Conservation (phyloP, 2,113 vertebrate species). For the Ancistrus triradiatus region DNA sequence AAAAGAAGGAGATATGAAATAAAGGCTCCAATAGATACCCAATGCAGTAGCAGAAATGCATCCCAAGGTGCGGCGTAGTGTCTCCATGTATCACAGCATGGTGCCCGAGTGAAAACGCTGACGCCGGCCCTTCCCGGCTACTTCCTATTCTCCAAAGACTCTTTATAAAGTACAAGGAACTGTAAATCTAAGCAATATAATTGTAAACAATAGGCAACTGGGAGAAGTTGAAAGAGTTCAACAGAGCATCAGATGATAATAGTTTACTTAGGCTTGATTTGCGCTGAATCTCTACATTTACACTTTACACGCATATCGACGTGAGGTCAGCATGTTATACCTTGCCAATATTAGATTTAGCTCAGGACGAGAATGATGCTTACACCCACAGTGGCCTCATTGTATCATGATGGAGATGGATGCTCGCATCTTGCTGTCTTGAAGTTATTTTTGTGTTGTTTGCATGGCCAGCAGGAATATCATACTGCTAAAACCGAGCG, state of each 20-base stretch:
- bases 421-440: constrained; percentile 24
- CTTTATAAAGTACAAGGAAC: constrained; percentile 69
- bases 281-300: constrained; percentile 65
- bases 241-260: constrained; percentile 62
- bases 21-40: constrained; percentile 51
- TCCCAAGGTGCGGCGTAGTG: constrained; percentile 35
- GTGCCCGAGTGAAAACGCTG: constrained; percentile 65
- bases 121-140: constrained; percentile 59
- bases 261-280: constrained; percentile 64
- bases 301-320: constrained; percentile 42
- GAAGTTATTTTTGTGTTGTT: constrained; percentile 32
- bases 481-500: neutral
- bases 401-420: constrained; percentile 22
- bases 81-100: constrained; percentile 60
- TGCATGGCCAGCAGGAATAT: constrained; percentile 23
- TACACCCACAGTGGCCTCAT: constrained; percentile 10
- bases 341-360: constrained; percentile 30
- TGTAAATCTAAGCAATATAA: constrained; percentile 67
- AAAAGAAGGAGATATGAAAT: constrained; percentile 61
- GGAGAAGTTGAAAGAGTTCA: constrained; percentile 69
- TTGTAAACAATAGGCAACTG: constrained; percentile 66
- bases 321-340: neutral
- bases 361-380: constrained; percentile 7
- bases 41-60: constrained; percentile 27
- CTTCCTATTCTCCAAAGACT: constrained; percentile 63